Conservation (phyloP, 2,113 vertebrate species). For the Nannospalax galili region DNA sequence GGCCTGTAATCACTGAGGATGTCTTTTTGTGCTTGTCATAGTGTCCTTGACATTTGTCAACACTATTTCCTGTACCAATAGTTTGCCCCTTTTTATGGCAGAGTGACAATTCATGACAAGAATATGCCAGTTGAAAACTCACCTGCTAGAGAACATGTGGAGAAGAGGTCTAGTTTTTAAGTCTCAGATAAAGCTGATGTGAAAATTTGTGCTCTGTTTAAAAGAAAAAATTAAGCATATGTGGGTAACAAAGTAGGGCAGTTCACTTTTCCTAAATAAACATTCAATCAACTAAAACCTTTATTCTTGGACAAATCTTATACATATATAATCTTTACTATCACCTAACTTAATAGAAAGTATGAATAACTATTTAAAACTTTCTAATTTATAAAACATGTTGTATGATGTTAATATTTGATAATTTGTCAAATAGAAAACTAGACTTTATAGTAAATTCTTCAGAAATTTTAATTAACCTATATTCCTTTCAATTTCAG, state of each 20-base stretch:
- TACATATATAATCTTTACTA: neutral
- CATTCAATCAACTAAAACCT: neutral
- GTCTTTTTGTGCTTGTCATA: neutral
- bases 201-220: neutral
- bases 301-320: neutral
- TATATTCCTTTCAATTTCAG: neutral
- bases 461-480: neutral
- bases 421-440: conserved; percentile 17
- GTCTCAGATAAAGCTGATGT: neutral
- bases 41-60: neutral
- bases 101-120: neutral
- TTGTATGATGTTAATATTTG: neutral
- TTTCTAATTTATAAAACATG: neutral
- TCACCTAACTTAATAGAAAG: neutral
- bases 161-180: neutral
- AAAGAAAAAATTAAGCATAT: neutral
- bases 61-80: neutral
- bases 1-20: neutral
- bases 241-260: neutral
- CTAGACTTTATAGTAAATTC: neutral
- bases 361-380: neutral
- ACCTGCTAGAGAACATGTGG: neutral
- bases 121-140: neutral
- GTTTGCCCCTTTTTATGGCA: neutral
- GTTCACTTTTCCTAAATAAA: neutral